Percentiles rank a stretch among this genome's conserved stretches.
These are phyloP conservation scores for Caenorhabditis brenneri DNA, from an alignment of 1,140 invertebrate genomes.

Conservation along the genomic window DNA sequence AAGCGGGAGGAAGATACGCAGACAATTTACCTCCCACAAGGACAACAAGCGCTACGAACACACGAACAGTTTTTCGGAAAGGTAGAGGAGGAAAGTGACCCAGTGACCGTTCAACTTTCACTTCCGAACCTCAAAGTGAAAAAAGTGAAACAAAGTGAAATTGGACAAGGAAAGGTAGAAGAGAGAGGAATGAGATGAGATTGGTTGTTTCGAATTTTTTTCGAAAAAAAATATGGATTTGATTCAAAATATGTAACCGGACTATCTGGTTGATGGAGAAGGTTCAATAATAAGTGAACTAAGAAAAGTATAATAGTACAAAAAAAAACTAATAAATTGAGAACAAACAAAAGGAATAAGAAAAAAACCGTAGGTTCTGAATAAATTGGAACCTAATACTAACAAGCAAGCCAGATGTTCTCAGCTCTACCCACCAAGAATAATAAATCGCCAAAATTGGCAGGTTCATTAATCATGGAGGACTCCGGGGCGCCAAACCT, in stretches of 20 bases:
- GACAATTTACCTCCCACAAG: background rate
- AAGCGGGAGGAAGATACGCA: background rate
- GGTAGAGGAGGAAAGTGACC: background rate
- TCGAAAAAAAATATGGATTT: too few species aligned
- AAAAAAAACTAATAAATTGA: background rate
- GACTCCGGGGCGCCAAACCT: background rate
- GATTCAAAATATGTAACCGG: too few species aligned
- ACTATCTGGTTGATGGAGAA: too few species aligned
- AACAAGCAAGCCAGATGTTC: background rate
- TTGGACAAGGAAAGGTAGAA: too few species aligned
- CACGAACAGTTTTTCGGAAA: background rate
- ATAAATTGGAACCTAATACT: too few species aligned
- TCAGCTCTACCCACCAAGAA: background rate
- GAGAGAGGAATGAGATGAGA: too few species aligned
- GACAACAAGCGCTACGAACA: slow-evolving; percentile 25
- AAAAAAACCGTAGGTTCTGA: too few species aligned
- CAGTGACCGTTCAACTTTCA: slow-evolving; percentile 1
- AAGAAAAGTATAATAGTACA: too few species aligned
- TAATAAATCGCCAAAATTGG: background rate
- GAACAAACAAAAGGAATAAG: background rate
- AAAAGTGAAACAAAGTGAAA: too few species aligned
- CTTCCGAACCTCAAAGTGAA: background rate
- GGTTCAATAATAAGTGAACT: too few species aligned
- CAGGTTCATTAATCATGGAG: background rate
- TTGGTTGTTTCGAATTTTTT: too few species aligned